Base-by-base conservation (phyloP, 2,797 vertebrate genomes). In the Malacoraja senta region DNA sequence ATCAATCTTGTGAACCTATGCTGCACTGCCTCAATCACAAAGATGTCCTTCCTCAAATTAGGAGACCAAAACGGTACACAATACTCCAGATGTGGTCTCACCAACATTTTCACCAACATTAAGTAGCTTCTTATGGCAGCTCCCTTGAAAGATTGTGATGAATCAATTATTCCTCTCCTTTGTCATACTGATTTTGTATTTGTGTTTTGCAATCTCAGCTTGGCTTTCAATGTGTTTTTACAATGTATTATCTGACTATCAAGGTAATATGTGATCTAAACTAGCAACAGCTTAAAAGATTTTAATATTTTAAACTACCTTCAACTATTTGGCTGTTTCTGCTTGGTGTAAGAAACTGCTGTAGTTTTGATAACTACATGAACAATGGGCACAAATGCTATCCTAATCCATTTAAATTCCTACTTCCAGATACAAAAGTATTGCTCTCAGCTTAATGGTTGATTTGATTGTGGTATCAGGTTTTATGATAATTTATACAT, bases 371-470 rank as follows among this genome's bases (percentile, higher is more conserved):
- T 72, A 8, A 72, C 24, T 74, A 4, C 26, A 71, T 72, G 65
- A 91, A 63, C 21, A 72, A 72, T 26, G 68, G 44, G 88, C 21
- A 35, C 35, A 80, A 80, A 80, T 15, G 17, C 79, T 80, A 44
- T 35, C 13, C 79, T 44, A 26, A 21, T 74, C 65, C 21, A 91
- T 19, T 35, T 91, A 21, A 91, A 32, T 91, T 91, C 19, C 26
- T 71, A 91, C 32, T 91, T 35, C 35, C 61, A 63, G 17, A 88
- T 19, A 65, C 63, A 32, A 1, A 72, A 61, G 53, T 13, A 86
- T 72, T 91, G 65, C 65, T 91, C 32, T 74, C 21, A 91, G 26
- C 35, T 91, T 35, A 91, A 68, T 91, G 65, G 88, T 91, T 72
- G 63, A 91, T 91, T 91, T 91, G n/a, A 32, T 32, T 38, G 3